phyloP scores from a whole-genome alignment of 2,888 invertebrate genomes.

The Lycia hirtaria region DNA sequence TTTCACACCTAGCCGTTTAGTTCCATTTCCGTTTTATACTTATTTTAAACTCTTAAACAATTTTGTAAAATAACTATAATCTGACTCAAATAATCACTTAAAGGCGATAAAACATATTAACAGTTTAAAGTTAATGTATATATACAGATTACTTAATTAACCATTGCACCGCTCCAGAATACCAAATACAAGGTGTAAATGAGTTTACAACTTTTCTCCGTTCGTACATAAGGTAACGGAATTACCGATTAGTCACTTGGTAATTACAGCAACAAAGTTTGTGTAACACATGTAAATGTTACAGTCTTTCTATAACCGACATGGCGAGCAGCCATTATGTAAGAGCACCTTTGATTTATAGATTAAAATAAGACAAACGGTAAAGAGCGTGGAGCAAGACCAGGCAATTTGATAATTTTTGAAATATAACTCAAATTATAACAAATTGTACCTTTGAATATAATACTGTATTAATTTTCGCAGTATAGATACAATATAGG shows the following conservation, averaged over 20 bases:
- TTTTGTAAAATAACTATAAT: background rate
- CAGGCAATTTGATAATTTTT: no score
- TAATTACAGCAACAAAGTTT: no score
- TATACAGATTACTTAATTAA: constrained; percentile 71
- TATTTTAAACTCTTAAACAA: constrained; percentile 33
- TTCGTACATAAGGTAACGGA: background rate
- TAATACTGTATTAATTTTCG: no score
- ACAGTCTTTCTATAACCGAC: no score
- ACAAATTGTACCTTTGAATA: no score
- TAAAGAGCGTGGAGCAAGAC: no score
- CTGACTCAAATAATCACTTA: background rate
- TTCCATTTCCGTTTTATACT: background rate
- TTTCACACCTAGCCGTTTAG: no score
- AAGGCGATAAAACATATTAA: constrained; percentile 39
- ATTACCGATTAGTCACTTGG: background rate
- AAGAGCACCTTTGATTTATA: no score
- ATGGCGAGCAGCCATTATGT: no score
- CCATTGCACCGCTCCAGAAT: constrained; percentile 78
- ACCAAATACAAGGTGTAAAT: constrained; percentile 53
- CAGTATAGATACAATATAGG: background rate
- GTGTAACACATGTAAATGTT: no score
- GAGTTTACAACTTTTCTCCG: background rate
- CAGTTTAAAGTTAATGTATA: constrained; percentile 57
- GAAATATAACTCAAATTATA: no score
- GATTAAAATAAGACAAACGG: no score